phyloP scores from a whole-genome alignment of 2,797 vertebrate species.

The Arnoldichthys spilopterus region DNA sequence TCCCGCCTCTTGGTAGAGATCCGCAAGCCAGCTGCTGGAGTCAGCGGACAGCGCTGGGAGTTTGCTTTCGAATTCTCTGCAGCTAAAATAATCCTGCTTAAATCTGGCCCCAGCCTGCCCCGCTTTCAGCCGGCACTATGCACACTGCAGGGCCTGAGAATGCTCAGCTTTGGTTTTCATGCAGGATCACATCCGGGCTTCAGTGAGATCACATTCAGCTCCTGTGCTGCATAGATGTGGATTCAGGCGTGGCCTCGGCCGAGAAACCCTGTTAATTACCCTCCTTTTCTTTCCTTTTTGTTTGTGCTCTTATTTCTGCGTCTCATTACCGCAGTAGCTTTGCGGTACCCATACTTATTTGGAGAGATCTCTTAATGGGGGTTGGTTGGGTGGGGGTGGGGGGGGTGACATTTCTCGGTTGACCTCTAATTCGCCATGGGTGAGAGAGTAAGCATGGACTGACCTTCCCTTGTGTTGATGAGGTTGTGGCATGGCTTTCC shows the following conservation, averaged over 20 bases:
- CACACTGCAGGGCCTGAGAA: constrained; percentile 19
- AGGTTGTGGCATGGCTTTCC: constrained; percentile 5
- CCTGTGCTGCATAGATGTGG: constrained; percentile 31
- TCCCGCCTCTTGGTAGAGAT: constrained; percentile 29
- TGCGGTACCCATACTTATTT: background rate
- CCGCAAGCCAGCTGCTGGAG: constrained; percentile 45
- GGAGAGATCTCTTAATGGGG: background rate
- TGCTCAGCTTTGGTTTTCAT: constrained; percentile 33
- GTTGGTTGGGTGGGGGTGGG: background rate
- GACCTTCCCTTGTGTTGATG: constrained; percentile 1
- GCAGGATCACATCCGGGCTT: constrained; percentile 38
- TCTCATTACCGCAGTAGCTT: constrained; percentile 5
- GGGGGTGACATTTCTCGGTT: background rate
- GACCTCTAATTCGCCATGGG: background rate
- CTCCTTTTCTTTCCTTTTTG: background rate
- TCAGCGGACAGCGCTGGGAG: constrained; percentile 34
- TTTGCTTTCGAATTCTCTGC: constrained; percentile 56
- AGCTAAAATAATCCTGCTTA: constrained; percentile 51
- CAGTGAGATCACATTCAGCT: constrained; percentile 36
- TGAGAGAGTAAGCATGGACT: background rate
- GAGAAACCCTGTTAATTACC: constrained; percentile 46
- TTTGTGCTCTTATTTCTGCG: constrained; percentile 17
- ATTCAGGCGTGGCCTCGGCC: background rate
- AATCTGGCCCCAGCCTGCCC: constrained; percentile 46
- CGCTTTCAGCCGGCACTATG: background rate